Percentiles rank a stretch among this genome's conserved stretches.
These are phyloP conservation scores for Trigoniulus corallinus DNA, from an alignment of 1,140 invertebrate species.

Conservation along the genomic window DNA sequence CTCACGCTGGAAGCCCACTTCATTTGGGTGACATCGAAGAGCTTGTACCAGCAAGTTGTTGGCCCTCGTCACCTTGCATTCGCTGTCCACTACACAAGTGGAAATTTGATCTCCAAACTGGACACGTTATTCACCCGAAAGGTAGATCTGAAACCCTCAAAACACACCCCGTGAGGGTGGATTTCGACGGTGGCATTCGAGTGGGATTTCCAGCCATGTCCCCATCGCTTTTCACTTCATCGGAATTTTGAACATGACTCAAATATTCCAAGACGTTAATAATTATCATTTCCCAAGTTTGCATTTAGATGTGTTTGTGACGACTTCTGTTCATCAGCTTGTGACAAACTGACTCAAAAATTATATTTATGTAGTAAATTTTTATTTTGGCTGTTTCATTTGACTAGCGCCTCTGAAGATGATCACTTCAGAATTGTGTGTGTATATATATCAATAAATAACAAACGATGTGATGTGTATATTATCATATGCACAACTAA, in stretches of 20 bases:
- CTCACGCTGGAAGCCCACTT: conserved; percentile 21
- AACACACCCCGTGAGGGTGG: neutral
- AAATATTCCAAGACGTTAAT: too few relatives aligned
- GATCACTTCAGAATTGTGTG: too few relatives aligned
- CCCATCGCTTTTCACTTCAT: neutral
- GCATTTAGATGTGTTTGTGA: too few relatives aligned
- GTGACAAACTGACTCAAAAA: too few relatives aligned
- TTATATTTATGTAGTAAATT: too few relatives aligned
- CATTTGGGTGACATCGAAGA: conserved; percentile 22
- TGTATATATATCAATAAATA: too few relatives aligned
- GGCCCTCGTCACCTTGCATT: conserved; percentile 18
- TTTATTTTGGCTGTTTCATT: too few relatives aligned
- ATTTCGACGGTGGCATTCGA: neutral
- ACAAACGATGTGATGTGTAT: too few relatives aligned
- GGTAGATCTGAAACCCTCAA: neutral
- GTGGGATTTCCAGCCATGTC: neutral
- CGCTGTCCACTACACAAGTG: conserved; percentile 22
- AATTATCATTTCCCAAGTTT: too few relatives aligned
- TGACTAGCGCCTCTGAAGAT: too few relatives aligned
- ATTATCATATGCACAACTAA: too few relatives aligned
- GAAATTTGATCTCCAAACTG: conserved; percentile 18
- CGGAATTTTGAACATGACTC: neutral
- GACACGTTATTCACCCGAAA: conserved; percentile 4
- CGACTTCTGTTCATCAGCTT: too few relatives aligned
- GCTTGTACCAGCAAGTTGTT: conserved; percentile 12